Base-by-base conservation (phyloP, 2,888 invertebrate genomes). In the Cosmia trapezina region DNA sequence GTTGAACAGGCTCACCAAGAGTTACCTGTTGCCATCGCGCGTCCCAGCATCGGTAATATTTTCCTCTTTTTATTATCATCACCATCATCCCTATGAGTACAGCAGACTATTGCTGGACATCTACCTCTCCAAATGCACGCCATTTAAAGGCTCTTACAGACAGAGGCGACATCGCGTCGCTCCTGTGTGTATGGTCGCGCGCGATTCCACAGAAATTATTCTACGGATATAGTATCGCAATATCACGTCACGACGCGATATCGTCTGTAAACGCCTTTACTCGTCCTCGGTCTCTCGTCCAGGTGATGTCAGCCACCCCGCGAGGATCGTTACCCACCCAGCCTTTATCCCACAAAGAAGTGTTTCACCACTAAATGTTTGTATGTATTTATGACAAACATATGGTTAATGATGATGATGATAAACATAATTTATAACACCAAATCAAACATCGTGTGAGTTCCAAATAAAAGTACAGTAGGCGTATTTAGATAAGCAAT, bases 31-130 rank as follows among this genome's bases (percentile, higher is more conserved):
- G 98, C 97, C 82, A 98, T 99, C 74, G 97, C 98, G 7, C 96
- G 99, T 73, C 99, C 99, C 7, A 98, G 99, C 69, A 99, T 99
- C 86, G 99, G 99, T 97, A 97, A 96, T n/a, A 7, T 64, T 53
- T 49, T 11, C n/a, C 12, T 94, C 0, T 14, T 28, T 41, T 41
- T 65, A 33, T 5, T 12, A 28, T 22, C 12, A 19, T 11, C 45
- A n/a, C 28, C 22, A 41, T 51, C 6, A 49, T 14, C 14, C 28
- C n/a, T 19, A 28, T 47, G n/a, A 37, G 4, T 28, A 37, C n/a
- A 53, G 14, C 14, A 12, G 17, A 28, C 22, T 66, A 66, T 12
- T 68, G 17, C 3, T 28, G 49, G 5, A 41, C 2, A 12, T 19
- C 0, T 12, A 2, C 37, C 14, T 49, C 47, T 49, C 37, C 9